Evolutionary conservation across 2,888 invertebrate genomes (phyloP), one percentile per base, ranked within the genome.

Genomic region (Ophion ventricosus): DNA sequence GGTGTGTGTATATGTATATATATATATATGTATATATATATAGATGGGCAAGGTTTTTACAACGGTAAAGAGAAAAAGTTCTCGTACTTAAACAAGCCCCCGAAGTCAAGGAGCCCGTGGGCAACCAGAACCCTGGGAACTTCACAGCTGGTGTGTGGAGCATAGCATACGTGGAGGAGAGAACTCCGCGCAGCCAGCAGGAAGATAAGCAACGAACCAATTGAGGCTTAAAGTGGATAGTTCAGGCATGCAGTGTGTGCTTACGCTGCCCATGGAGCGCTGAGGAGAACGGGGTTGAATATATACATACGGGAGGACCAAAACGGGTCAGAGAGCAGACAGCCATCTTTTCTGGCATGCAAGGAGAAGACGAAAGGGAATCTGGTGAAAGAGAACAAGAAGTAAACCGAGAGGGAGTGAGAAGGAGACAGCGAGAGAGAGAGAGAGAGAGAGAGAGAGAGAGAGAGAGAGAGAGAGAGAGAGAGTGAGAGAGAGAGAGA

Each of bases 211-310:
- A 82, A 82, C 84, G 84, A 82, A 85, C 82, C 84, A 85, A 85
- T 85, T 85, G 84, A 85, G 84, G 80, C 80, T 85, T 82, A 85
- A 85, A 85, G 84, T 85, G 84, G 84, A 85, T 85, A 85, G 84
- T 85, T 85, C 82, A 85, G 84, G 82, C 82, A 85, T 85, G 82
- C 75, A 70, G 70, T 70, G 74, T 67, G 74, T 61, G 75, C 76
- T 70, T 64, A 63, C 75, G 74, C 69, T 63, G 77, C 77, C 56
- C 49, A 57, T 56, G 23, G 35, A 43, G 25, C 43, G 35, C 35
- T 35, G 40, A 8, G 20, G 35, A 20, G 69, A 61, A 79, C 63
- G 67, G 61, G 72, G 40, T 64, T 35, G 43, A 29, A 26, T 54
- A 57, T 57, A 64, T 7, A 56, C 43, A 64, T 61, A 43, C 23